phyloP scores from a whole-genome alignment of 1,140 invertebrate species.

The Drosophila saltans region DNA sequence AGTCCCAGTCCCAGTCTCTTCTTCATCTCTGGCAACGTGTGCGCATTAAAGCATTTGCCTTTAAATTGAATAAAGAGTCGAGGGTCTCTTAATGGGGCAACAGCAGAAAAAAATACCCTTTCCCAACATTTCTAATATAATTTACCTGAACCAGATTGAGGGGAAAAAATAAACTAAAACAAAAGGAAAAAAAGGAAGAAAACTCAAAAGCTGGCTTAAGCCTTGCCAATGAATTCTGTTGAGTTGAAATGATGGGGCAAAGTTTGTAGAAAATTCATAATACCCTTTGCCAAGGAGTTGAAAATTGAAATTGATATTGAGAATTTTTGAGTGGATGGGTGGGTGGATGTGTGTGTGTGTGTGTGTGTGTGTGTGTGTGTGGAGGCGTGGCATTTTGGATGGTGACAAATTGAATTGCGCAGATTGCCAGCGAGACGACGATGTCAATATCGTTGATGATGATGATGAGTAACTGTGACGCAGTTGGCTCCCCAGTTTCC shows the following conservation, averaged over 20 bases:
- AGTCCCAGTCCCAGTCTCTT: background rate
- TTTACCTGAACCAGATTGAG: too few relatives aligned
- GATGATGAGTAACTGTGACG: constrained; percentile 16
- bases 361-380: constrained; percentile 31
- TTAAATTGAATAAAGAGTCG: constrained; percentile 76
- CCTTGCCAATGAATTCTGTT: background rate
- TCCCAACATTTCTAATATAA: too few relatives aligned
- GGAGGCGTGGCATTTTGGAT: constrained; percentile 24
- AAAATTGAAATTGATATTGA: constrained; percentile 69
- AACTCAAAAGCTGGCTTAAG: background rate
- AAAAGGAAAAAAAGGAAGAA: background rate
- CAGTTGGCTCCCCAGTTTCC: constrained; percentile 38
- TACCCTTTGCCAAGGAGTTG: constrained; percentile 34
- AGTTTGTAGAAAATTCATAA: constrained; percentile 2
- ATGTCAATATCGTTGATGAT: background rate
- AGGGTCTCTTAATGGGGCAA: constrained; percentile 59
- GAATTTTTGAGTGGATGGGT: constrained; percentile 32
- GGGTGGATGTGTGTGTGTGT: constrained; percentile 1
- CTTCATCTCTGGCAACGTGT: constrained; percentile 50
- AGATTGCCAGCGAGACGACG: constrained; percentile 50
- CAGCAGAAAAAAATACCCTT: background rate
- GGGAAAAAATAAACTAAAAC: background rate
- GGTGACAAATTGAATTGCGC: constrained; percentile 73
- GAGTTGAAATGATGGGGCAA: background rate
- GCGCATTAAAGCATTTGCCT: constrained; percentile 71